These are phyloP conservation scores for Oophaga sylvatica DNA, from an alignment of 2,797 vertebrate species.

Conservation along the genomic window DNA sequence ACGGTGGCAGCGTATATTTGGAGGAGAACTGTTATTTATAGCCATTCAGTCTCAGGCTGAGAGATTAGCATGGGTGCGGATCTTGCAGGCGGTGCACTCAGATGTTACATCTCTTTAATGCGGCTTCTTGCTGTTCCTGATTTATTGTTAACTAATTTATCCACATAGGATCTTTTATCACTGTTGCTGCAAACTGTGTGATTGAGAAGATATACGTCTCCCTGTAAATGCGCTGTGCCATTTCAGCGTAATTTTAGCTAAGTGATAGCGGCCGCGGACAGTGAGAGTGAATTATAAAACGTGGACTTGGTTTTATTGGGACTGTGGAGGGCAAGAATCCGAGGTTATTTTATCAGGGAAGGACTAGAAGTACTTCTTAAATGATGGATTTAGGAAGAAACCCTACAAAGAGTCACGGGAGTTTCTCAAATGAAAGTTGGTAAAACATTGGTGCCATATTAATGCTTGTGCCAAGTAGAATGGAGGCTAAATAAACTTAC, in stretches of 20 bases:
- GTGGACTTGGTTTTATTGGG: conserved; percentile 9
- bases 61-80: conserved; percentile 2
- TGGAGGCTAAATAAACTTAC: no score
- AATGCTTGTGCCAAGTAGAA: no score
- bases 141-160: conserved; percentile 33
- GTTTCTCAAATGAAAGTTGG: no score
- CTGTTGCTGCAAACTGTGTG: conserved; percentile 18
- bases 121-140: conserved; percentile 38
- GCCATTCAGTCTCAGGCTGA: not conserved
- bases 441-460: no score
- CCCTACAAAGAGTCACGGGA: not conserved
- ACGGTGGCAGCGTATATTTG: not conserved
- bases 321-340: not conserved
- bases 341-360: not conserved
- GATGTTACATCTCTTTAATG: conserved; percentile 36
- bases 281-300: not conserved
- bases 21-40: conserved; percentile 2
- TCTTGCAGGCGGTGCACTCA: not conserved
- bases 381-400: not conserved
- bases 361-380: not conserved
- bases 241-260: not conserved
- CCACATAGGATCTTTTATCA: conserved; percentile 32
- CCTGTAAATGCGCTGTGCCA: not conserved
- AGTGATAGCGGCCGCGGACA: not conserved
- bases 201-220: conserved; percentile 5